Evolutionary conservation across 2,888 invertebrate species (phyloP).

Genomic region (Fissipunctia ypsillon): DNA sequence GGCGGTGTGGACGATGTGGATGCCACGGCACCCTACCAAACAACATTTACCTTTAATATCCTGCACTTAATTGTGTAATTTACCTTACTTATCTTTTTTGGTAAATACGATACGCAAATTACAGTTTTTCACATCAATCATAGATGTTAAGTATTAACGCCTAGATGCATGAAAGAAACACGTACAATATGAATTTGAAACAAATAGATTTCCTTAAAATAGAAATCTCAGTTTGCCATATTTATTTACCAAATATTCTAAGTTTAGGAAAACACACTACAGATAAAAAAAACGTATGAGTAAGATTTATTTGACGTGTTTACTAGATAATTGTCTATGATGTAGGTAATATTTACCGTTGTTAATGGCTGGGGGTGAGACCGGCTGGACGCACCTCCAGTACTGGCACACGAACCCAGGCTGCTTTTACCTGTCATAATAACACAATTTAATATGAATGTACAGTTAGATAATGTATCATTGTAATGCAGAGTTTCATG

Average conservation of each 20-base stretch:
- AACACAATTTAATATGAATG: constrained; percentile 22
- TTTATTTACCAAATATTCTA: constrained; percentile 27
- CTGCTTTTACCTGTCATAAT: constrained; percentile 87
- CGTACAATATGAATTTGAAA: background rate
- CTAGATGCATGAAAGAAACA: background rate
- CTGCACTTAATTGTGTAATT: background rate
- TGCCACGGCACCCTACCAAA: constrained; percentile 86
- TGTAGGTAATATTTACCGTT: constrained; percentile 77
- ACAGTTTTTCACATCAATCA: background rate
- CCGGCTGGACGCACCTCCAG: constrained; percentile 89
- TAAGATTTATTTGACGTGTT: background rate
- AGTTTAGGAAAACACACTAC: background rate
- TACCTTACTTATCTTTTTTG: background rate
- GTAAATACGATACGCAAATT: background rate
- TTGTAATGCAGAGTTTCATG: constrained; percentile 18
- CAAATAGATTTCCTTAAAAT: constrained; percentile 3
- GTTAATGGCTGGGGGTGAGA: constrained; percentile 88
- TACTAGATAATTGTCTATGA: background rate
- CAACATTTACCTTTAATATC: constrained; percentile 19
- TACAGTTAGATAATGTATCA: background rate
- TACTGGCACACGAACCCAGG: constrained; percentile 93
- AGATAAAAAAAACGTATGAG: background rate
- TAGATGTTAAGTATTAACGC: background rate
- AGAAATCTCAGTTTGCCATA: background rate
- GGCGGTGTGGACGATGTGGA: constrained; percentile 89